Evolutionary conservation across 2,113 vertebrate genomes (phyloP).

Genomic region (Ursus arctos): DNA sequence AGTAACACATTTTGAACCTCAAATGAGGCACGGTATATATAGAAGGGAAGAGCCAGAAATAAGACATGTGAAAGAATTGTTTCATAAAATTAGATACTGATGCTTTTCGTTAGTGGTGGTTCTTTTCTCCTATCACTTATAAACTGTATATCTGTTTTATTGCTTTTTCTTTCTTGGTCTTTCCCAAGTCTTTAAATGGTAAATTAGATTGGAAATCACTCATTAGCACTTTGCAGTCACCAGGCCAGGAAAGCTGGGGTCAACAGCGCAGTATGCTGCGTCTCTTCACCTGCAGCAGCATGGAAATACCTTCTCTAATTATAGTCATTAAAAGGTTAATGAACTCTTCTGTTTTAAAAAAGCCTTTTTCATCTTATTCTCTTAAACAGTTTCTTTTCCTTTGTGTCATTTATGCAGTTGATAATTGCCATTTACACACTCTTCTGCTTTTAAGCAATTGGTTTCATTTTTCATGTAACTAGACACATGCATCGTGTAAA

Average conservation of each 20-base stretch:
- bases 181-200: neutral
- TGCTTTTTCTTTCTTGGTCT: slow-evolving; percentile 29
- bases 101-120: slow-evolving; percentile 14
- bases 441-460: slow-evolving; percentile 15
- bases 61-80: neutral
- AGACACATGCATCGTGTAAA: slow-evolving; percentile 11
- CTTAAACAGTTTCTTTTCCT: slow-evolving; percentile 57
- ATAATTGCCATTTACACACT: slow-evolving; percentile 15
- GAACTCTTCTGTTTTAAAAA: slow-evolving; percentile 52
- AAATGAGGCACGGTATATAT: neutral
- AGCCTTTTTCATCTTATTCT: slow-evolving; percentile 53
- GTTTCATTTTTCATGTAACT: slow-evolving; percentile 45
- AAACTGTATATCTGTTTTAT: neutral
- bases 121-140: neutral
- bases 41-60: neutral
- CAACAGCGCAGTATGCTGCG: neutral
- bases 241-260: neutral
- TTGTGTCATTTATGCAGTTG: slow-evolving; percentile 21
- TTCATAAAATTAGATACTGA: slow-evolving; percentile 1
- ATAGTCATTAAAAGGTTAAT: slow-evolving; percentile 49
- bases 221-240: neutral
- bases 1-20: slow-evolving; percentile 26
- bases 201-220: slow-evolving; percentile 54
- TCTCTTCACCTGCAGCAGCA: neutral
- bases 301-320: slow-evolving; percentile 55